A percentile compares a stretch with the other conserved stretches of the same genome.
Conservation (phyloP, 2,113 vertebrate genomes). For the Anhinga anhinga region DNA sequence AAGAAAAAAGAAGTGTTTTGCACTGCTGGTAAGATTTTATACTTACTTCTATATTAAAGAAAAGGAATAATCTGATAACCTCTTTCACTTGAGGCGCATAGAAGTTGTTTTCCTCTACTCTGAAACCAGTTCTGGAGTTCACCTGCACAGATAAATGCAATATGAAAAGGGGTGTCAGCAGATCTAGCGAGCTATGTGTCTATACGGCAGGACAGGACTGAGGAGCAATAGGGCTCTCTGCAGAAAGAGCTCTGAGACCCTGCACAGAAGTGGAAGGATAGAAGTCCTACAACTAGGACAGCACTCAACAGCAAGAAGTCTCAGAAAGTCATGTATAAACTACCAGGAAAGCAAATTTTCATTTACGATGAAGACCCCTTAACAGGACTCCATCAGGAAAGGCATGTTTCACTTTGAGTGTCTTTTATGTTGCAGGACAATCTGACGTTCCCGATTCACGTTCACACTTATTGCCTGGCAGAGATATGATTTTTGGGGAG, state of each 20-base stretch:
- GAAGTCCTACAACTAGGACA: not conserved
- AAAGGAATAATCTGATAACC: fast-evolving
- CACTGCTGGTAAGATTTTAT: not conserved
- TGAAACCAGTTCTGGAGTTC: constrained; percentile 41
- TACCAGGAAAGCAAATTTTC: not conserved
- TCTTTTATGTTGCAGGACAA: not conserved
- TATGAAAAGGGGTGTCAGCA: not conserved
- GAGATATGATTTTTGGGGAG: not conserved
- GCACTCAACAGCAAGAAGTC: not conserved
- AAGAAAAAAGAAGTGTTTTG: not conserved
- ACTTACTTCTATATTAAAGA: fast-evolving
- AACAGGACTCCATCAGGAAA: not conserved
- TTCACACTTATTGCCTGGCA: not conserved
- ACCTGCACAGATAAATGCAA: not conserved
- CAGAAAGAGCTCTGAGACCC: not conserved
- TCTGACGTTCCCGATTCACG: not conserved
- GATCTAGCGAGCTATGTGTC: not conserved
- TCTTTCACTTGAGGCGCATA: not conserved
- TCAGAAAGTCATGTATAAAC: not conserved
- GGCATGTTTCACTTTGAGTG: not conserved
- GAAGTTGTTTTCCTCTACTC: constrained; percentile 19
- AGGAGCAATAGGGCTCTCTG: not conserved
- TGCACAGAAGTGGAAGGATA: not conserved
- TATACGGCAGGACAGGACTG: not conserved
- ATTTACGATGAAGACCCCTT: not conserved